These are phyloP conservation scores for Cyphomyrus plagiostoma DNA, from an alignment of 2,113 vertebrate genomes.

Conservation along the genomic window DNA sequence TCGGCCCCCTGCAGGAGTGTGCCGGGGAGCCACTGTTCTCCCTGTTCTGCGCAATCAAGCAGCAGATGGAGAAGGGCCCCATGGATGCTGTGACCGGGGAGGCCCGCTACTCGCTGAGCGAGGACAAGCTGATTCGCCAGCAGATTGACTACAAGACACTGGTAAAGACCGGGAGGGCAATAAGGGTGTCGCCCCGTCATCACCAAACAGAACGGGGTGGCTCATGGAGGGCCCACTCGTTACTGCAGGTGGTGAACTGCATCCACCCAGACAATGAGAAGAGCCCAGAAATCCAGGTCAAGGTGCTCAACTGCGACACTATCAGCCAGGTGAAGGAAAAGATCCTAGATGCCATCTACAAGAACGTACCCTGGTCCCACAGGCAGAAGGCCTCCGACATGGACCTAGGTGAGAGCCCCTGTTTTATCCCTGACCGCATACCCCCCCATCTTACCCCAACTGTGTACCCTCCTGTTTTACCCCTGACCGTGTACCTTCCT, in stretches of 20 bases:
- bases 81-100: constrained; percentile 95
- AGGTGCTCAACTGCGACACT: constrained; percentile 94
- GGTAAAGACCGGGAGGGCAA: constrained; percentile 60
- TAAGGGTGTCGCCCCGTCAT: constrained; percentile 20
- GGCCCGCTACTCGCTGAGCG: constrained; percentile 90
- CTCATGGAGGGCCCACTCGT: background rate
- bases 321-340: constrained; percentile 98
- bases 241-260: constrained; percentile 83
- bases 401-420: constrained; percentile 76
- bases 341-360: constrained; percentile 95
- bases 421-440: background rate
- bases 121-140: constrained; percentile 97
- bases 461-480: too few species aligned
- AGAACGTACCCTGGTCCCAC: constrained; percentile 92
- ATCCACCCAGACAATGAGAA: constrained; percentile 92
- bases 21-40: constrained; percentile 97
- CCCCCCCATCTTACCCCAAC: background rate
- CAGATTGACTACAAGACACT: constrained; percentile 98
- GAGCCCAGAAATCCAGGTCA: constrained; percentile 88
- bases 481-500: too few species aligned
- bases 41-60: constrained; percentile 97
- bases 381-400: constrained; percentile 92
- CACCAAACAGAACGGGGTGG: constrained; percentile 32
- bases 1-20: constrained; percentile 71
- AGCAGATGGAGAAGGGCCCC: constrained; percentile 93